Percentiles rank a stretch among this genome's conserved stretches.
Evolutionary conservation across 2,888 invertebrate genomes (phyloP).

Genomic region (Amphipoea oculea): DNA sequence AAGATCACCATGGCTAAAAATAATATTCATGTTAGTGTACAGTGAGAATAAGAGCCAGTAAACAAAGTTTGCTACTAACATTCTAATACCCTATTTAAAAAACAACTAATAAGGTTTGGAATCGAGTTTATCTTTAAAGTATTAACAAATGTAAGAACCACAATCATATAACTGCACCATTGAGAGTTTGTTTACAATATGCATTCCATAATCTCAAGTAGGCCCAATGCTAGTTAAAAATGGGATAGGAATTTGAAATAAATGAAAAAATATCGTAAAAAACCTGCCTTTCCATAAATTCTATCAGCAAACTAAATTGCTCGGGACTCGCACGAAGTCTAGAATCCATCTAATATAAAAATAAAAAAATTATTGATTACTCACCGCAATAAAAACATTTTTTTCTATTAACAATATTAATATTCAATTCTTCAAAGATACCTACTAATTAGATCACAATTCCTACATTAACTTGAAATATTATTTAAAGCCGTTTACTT

Average conservation of each 20-base stretch:
- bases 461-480: neutral
- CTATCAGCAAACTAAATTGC: conserved; percentile 4
- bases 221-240: neutral
- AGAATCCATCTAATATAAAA: neutral
- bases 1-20: conserved; percentile 3
- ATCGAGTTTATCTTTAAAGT: neutral
- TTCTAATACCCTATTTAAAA: neutral
- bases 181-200: conserved; percentile 5
- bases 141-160: neutral
- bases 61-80: neutral
- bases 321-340: conserved; percentile 1
- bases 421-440: neutral
- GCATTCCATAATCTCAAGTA: conserved; percentile 3
- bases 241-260: neutral
- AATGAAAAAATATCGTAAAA: neutral
- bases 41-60: neutral
- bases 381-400: neutral
- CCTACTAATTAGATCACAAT: neutral
- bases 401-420: no score
- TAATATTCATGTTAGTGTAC: neutral
- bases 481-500: neutral
- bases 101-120: neutral
- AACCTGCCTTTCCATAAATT: conserved; percentile 11
- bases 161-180: neutral
- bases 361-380: neutral